Conservation (phyloP, 1,140 invertebrate genomes). For the Drosophila nebulosa region DNA sequence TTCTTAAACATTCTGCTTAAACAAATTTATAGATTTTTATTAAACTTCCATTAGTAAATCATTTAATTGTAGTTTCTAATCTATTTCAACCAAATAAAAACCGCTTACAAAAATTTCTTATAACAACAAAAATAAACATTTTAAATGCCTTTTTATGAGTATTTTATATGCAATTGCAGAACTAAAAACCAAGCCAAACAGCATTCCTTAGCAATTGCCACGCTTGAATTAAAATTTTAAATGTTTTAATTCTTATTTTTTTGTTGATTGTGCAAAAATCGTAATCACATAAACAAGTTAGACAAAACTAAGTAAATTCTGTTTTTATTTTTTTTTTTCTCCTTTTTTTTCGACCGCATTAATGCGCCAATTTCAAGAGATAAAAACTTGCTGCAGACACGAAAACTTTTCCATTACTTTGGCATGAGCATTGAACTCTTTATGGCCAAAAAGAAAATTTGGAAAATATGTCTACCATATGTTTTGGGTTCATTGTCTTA, state of each 20-base stretch:
- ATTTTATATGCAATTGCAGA: background rate
- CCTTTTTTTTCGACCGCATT: slow-evolving; percentile 34
- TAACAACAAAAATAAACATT: no score
- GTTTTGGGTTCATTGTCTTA: slow-evolving; percentile 62
- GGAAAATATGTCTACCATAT: slow-evolving; percentile 48
- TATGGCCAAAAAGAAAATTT: slow-evolving; percentile 20
- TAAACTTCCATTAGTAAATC: no score
- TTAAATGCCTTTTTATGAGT: background rate
- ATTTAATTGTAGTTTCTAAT: no score
- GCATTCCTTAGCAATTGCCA: slow-evolving; percentile 27
- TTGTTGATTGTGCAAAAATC: background rate
- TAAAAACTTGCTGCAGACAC: slow-evolving; percentile 46
- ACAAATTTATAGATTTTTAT: no score
- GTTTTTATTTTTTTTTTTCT: background rate
- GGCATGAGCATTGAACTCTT: slow-evolving; percentile 27
- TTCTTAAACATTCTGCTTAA: no score
- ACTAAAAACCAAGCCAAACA: slow-evolving; percentile 1
- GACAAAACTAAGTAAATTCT: slow-evolving; percentile 29
- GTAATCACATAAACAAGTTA: slow-evolving; percentile 34
- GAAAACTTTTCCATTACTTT: slow-evolving; percentile 50
- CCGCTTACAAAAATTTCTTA: no score
- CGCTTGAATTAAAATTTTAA: background rate
- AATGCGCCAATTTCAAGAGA: slow-evolving; percentile 45
- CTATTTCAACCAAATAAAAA: no score
- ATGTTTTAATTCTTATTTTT: background rate